Evolutionary conservation across 1,140 invertebrate genomes (phyloP).

Genomic region (Vollenhovia emeryi): DNA sequence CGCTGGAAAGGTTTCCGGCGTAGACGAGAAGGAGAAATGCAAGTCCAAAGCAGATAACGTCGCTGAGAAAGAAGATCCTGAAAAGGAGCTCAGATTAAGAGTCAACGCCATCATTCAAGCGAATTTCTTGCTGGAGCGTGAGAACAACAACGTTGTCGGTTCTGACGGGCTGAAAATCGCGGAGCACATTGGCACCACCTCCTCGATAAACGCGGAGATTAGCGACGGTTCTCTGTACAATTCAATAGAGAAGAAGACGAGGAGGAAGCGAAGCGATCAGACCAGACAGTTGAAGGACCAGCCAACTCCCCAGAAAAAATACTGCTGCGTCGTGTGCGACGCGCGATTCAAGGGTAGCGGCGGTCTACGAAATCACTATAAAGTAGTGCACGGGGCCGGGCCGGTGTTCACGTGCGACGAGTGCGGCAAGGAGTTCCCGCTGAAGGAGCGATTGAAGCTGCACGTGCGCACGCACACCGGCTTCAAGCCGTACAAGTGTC

Average conservation of each 20-base stretch:
- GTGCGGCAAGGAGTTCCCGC: constrained; percentile 91
- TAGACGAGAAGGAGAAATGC: constrained; percentile 1
- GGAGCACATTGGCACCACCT: constrained; percentile 42
- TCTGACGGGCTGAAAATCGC: neutral
- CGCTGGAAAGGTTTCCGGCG: neutral
- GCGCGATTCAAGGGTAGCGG: constrained; percentile 90
- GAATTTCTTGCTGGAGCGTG: constrained; percentile 76
- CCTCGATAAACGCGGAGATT: neutral
- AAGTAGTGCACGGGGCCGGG: constrained; percentile 84
- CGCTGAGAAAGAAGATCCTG: constrained; percentile 48
- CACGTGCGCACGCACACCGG: constrained; percentile 94
- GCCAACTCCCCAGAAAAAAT: constrained; percentile 79
- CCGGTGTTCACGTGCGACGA: constrained; percentile 88
- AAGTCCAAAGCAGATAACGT: neutral
- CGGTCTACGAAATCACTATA: constrained; percentile 89
- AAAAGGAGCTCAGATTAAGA: constrained; percentile 74
- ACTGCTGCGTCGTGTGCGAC: constrained; percentile 90
- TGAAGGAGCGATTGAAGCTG: constrained; percentile 90
- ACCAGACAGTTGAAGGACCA: constrained; percentile 2
- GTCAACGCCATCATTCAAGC: constrained; percentile 79
- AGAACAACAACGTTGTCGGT: constrained; percentile 78
- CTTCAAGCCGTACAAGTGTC: constrained; percentile 95
- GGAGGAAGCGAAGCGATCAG: neutral
- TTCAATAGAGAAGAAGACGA: neutral
- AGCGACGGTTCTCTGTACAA: neutral